phyloP scores from a whole-genome alignment of 2,113 vertebrate genomes.

The Neodon shergylaensis region DNA sequence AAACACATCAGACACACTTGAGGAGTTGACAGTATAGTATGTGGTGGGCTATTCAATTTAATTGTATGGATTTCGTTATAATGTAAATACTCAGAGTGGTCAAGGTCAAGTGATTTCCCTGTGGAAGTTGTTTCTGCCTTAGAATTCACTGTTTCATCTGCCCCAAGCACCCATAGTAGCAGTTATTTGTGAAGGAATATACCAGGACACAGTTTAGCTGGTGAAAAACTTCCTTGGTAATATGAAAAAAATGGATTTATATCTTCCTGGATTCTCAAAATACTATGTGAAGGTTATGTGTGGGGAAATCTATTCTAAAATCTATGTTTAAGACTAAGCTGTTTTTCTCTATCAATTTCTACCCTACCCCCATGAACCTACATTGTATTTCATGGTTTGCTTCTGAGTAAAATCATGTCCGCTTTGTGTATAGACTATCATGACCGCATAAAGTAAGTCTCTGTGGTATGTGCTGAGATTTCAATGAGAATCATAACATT shows the following conservation, averaged over 20 bases:
- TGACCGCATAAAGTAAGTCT: neutral
- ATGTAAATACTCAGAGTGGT: neutral
- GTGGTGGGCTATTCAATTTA: neutral
- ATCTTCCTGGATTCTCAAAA: neutral
- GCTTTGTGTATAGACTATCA: neutral
- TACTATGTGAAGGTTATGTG: neutral
- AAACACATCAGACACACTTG: neutral
- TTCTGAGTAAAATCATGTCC: neutral
- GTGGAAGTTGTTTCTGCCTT: neutral
- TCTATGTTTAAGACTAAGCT: neutral
- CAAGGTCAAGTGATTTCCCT: neutral
- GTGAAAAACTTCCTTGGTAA: neutral
- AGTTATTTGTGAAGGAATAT: neutral
- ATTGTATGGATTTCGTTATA: neutral
- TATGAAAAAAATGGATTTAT: neutral
- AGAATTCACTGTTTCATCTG: neutral
- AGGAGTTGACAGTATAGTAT: neutral
- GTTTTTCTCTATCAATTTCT: neutral
- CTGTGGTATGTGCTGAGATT: neutral
- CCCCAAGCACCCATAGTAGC: neutral
- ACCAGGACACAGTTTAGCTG: neutral
- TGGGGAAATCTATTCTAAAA: neutral
- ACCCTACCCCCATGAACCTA: neutral
- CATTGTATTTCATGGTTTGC: neutral
- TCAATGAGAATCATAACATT: neutral